Conservation (phyloP, 2,113 vertebrate species). For the Turdus rufiventris region DNA sequence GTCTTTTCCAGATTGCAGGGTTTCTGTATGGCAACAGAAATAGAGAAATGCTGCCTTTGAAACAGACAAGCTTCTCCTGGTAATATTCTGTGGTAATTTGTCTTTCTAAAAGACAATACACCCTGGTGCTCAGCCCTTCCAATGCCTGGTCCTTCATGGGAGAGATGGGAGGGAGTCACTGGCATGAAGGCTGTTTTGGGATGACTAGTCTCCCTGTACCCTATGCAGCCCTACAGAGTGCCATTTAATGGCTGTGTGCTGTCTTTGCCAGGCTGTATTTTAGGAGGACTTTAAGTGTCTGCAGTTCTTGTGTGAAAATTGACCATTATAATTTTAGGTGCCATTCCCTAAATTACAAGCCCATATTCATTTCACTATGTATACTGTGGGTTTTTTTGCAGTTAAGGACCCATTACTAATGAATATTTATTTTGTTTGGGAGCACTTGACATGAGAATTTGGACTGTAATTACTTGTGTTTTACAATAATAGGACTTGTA, state of each 20-base stretch:
- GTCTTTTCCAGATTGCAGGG: background rate
- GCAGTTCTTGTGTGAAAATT: background rate
- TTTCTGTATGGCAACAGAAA: background rate
- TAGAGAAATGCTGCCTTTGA: background rate
- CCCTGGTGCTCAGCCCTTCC: background rate
- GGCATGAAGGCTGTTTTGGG: accelerated
- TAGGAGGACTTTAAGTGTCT: background rate
- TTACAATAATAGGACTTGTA: background rate
- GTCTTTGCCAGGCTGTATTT: background rate
- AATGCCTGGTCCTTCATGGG: background rate
- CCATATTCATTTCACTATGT: background rate
- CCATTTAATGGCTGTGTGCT: background rate
- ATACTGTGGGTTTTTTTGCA: background rate
- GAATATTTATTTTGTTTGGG: background rate
- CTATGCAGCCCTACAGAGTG: background rate
- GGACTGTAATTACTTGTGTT: background rate
- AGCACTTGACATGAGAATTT: background rate
- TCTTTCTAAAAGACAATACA: background rate
- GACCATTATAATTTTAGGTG: background rate
- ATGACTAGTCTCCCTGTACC: background rate
- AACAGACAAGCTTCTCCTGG: background rate
- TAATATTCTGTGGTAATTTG: background rate
- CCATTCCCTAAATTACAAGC: background rate
- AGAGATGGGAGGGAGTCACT: background rate
- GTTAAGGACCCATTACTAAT: background rate